A percentile compares a stretch with the other conserved stretches of the same genome.
These are phyloP conservation scores for Etheostoma cragini DNA, from an alignment of 2,113 vertebrate genomes.

Conservation along the genomic window DNA sequence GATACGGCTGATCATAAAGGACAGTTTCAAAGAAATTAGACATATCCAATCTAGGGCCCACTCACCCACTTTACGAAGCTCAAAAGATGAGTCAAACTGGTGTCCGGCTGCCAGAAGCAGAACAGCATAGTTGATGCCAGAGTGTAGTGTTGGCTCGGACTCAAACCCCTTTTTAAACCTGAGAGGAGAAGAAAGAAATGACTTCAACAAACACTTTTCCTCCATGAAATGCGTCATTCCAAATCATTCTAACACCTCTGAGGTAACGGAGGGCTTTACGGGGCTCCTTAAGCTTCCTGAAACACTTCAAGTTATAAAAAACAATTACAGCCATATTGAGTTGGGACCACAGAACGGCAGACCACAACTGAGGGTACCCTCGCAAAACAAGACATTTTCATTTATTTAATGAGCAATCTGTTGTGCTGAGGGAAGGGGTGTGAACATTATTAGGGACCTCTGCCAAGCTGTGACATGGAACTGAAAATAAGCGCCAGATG, in stretches of 20 bases:
- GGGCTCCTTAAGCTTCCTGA: slow-evolving; percentile 20
- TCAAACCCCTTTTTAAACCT: slow-evolving; percentile 98
- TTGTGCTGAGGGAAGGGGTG: slow-evolving; percentile 36
- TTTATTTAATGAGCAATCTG: slow-evolving; percentile 78
- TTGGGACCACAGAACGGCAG: slow-evolving; percentile 51
- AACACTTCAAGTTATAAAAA: slow-evolving; percentile 43
- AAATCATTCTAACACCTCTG: slow-evolving; percentile 23
- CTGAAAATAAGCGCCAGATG: slow-evolving; percentile 63
- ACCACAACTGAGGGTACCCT: slow-evolving; percentile 36
- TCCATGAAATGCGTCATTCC: slow-evolving; percentile 43
- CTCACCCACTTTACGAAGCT: slow-evolving; percentile 99
- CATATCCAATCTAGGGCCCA: slow-evolving; percentile 39
- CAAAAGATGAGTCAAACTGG: slow-evolving; percentile 97
- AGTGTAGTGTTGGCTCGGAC: slow-evolving; percentile 96
- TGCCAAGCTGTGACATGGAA: slow-evolving; percentile 47
- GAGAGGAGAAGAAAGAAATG: slow-evolving; percentile 48
- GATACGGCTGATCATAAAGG: neutral
- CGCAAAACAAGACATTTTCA: slow-evolving; percentile 58
- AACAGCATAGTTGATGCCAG: slow-evolving; percentile 98
- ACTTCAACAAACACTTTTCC: slow-evolving; percentile 39
- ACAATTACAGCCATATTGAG: slow-evolving; percentile 72
- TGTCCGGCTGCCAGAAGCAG: slow-evolving; percentile 95
- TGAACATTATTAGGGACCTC: slow-evolving; percentile 49
- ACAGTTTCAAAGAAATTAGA: neutral
- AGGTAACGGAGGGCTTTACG: slow-evolving; percentile 33